Evolutionary conservation across 2,797 vertebrate genomes (phyloP), one percentile per base, ranked within the genome.

Genomic region (Pachyuromys duprasi): DNA sequence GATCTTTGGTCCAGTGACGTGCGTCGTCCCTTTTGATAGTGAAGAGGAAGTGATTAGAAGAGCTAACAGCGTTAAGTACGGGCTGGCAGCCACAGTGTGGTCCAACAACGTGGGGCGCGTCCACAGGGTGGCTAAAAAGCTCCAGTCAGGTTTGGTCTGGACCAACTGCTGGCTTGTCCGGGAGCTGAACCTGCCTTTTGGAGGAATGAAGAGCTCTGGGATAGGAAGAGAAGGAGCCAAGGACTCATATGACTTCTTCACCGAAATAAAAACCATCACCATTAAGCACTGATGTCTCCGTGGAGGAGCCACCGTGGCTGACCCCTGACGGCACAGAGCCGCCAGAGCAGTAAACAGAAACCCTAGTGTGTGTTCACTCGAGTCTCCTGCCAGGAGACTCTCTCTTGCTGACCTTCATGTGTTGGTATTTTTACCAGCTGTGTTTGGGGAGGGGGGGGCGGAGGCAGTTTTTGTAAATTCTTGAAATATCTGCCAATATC

Each of bases 91-190:
- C 79, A 99, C 99, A 0, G 98, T 99, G 69, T 99, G 99, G 99
- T 99, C 99, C 36, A 79, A 96, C 72, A 98, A 99, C 0, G 99
- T 99, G 95, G 99, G 99, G 1, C 99, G 98, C 0, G 94, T 99
- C 82, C 99, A 99, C 97, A 98, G 99, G 0, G 98, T 99, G 96
- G 99, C 99, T 69, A 98, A 95, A 98, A 98, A 93, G 79, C 95
- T 99, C 5, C 99, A 99, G 96, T 97, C 99, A 0, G 99, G 99
- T 0, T 86, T 99, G 97, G 99, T 99, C 93, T 99, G 99, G 99
- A 99, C 99, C 98, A 99, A 99, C 98, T 99, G 99, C 98, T 99
- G 99, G 99, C 98, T 99, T 86, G 97, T 99, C 97, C 98, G 99
- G 90, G 99, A 99, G 96, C 98, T 99, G 95, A 99, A 99, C 96